Base-by-base conservation (phyloP, 2,797 vertebrate genomes). In the Hipposideros larvatus region DNA sequence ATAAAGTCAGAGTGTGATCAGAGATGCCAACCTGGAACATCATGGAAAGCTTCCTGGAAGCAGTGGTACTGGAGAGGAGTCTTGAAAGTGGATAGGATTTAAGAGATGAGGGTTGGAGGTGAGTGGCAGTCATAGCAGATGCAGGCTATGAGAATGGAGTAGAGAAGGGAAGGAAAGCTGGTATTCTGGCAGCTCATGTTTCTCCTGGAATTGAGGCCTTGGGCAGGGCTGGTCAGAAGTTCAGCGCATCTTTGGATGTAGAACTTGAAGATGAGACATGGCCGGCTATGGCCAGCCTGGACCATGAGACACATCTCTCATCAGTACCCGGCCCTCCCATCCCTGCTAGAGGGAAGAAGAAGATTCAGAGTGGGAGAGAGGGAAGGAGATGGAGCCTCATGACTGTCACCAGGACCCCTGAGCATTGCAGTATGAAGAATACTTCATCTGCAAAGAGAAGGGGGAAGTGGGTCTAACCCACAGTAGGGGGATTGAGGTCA, bases 381-480 rank as follows among this genome's bases (percentile, higher is more conserved):
- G 41, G 34, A 37, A 1, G 22, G 10, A 5, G n/a, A 57, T 0
- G 24, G 4, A 8, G 22, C 43, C 37, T 43, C 37, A 2, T 8
- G 19, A 57, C 13, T 4, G 26, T 41, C 48, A 46, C 19, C 34
- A 18, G 10, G 9, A 89, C 10, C 2, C 5, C 70, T 28, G 21
- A 78, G 18, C 18, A 34, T 0, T 21, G 11, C 7, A 0, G 43
- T 4, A 8, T 31, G 41, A 84, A 37, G 26, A 73, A n/a, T 22
- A 34, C 6, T 70, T 59, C 24, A 0, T 41, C 6, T 77, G 8
- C 34, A 75, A 86, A 77, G 21, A 16, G 43, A 63, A 57, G 61
- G 7, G 26, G 5, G 1, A 34, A 7, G 7, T 9, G 3, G 14
- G 7, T 77, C 21, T 43, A 5, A 1, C 4, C 11, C 59, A 4